Evolutionary conservation across 2,113 vertebrate species (phyloP), one percentile per base, ranked within the genome.

Genomic region (Burhinus bistriatus): DNA sequence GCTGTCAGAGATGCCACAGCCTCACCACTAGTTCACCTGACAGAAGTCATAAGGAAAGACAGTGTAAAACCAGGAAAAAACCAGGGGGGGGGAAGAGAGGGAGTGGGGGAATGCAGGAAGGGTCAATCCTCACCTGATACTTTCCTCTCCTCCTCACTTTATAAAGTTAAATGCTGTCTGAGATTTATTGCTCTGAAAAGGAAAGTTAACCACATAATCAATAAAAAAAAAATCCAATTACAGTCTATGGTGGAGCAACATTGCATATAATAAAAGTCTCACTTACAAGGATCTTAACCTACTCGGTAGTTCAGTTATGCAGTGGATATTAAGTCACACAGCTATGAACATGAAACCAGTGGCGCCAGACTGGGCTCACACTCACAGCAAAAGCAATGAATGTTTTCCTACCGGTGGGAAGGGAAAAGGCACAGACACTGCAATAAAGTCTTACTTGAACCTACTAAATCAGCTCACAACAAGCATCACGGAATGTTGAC

Each of bases 181-280:
- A 96, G 97, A 97, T 96, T 97, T 97, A 98, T 84, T 95, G 90
- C 93, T 80, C 86, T 47, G 71, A 81, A 89, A 96, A 92, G 91
- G 87, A 96, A 95, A 98, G 92, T 95, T 95, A 98, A 97, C 96
- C 95, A 96, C 95, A 95, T 89, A 97, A 97, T 96, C 97, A 97
- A 96, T 96, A 87, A 93, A 71, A 97, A 97, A 93, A 93, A 96
- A 97, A 94, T 97, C 85, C 94, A 96, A 88, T 97, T 95, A 97
- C 92, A 52, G 83, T 30, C 94, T 61, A 70, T 20, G 70, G 75
- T 65, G 89, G 89, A 94, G 92, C 73, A 96, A 68, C 92, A 25
- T 9, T 83, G 95, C 3, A 32, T 91, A 59, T 94, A 96, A 96
- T 89, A 93, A 96, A 97, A 93, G 88, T 82, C 94, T 91, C 87